Evolutionary conservation across 2,888 invertebrate species (phyloP).

Genomic region (Xestia rhomboidea): DNA sequence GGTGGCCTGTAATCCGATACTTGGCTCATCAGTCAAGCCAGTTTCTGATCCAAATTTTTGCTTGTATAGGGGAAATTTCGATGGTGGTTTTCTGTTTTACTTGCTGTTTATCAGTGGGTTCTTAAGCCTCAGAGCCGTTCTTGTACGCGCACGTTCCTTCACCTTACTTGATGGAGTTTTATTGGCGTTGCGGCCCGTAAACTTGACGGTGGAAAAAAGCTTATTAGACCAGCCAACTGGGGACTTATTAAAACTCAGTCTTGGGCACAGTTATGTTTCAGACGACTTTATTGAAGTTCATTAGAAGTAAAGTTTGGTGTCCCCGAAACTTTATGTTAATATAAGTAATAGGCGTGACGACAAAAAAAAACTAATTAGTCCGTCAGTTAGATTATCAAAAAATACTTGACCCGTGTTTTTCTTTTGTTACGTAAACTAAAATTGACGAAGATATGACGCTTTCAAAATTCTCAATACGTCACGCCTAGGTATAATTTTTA

Average conservation of each 20-base stretch:
- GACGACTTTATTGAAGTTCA: conserved; percentile 52
- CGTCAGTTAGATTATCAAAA: too few species aligned
- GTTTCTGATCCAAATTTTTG: conserved; percentile 10
- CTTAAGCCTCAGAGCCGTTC: conserved; percentile 60
- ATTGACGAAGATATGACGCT: too few species aligned
- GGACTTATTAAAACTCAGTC: conserved; percentile 80
- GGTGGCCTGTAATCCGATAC: conserved; percentile 41
- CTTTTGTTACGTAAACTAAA: too few species aligned
- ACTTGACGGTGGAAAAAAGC: conserved; percentile 79
- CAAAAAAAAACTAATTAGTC: too few species aligned
- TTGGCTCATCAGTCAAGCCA: conserved; percentile 50
- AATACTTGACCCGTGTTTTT: too few species aligned
- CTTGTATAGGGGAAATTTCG: conserved; percentile 20
- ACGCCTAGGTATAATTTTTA: too few species aligned
- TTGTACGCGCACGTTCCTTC: conserved; percentile 66
- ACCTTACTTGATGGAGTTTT: conserved; percentile 81
- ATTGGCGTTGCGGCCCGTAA: conserved; percentile 81
- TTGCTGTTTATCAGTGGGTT: conserved; percentile 38
- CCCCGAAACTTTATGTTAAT: conserved; percentile 34
- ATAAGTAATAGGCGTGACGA: too few species aligned
- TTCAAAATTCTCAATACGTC: too few species aligned
- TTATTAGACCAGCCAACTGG: conserved; percentile 74
- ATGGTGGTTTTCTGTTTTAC: conserved; percentile 41
- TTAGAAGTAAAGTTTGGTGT: conserved; percentile 48
- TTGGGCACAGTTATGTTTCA: conserved; percentile 52